Conservation (phyloP, 2,888 invertebrate species). For the Chrysopilus asiliformis region DNA sequence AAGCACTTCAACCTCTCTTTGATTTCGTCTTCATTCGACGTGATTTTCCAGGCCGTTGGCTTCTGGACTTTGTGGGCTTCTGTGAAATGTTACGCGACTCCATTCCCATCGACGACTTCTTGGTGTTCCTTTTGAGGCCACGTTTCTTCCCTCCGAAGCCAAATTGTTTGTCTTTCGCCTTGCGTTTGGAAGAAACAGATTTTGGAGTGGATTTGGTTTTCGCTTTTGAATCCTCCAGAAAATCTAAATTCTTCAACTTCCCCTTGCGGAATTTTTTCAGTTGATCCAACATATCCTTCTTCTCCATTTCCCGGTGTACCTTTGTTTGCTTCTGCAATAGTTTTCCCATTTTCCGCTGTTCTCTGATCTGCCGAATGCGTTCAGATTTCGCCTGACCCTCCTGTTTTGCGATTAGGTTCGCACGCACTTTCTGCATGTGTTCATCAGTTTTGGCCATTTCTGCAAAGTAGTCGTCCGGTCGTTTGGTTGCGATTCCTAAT, state of each 20-base stretch:
- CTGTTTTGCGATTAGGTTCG: constrained; percentile 72
- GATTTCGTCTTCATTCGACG: constrained; percentile 31
- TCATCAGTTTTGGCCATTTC: constrained; percentile 97
- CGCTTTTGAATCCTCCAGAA: constrained; percentile 49
- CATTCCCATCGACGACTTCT: constrained; percentile 45
- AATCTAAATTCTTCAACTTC: constrained; percentile 62
- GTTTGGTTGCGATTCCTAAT: constrained; percentile 60
- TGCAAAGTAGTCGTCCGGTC: constrained; percentile 95
- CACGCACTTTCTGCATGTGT: constrained; percentile 92
- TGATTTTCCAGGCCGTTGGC: constrained; percentile 43
- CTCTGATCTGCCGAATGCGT: constrained; percentile 75
- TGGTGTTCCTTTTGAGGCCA: constrained; percentile 75
- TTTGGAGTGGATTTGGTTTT: constrained; percentile 29
- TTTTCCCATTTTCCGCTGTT: constrained; percentile 87
- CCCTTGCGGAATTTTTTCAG: constrained; percentile 89
- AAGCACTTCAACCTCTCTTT: too few species aligned
- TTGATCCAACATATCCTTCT: constrained; percentile 81
- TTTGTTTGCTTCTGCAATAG: constrained; percentile 73
- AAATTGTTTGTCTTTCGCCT: constrained; percentile 70
- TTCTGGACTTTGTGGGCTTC: constrained; percentile 4
- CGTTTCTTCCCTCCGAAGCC: constrained; percentile 95
- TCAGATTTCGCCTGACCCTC: constrained; percentile 75
- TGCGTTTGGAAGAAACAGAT: constrained; percentile 40
- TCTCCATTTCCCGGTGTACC: constrained; percentile 75
- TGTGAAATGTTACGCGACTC: too few species aligned